Evolutionary conservation across 1,140 invertebrate genomes (phyloP).

Genomic region (Bombus haemorrhoidalis): DNA sequence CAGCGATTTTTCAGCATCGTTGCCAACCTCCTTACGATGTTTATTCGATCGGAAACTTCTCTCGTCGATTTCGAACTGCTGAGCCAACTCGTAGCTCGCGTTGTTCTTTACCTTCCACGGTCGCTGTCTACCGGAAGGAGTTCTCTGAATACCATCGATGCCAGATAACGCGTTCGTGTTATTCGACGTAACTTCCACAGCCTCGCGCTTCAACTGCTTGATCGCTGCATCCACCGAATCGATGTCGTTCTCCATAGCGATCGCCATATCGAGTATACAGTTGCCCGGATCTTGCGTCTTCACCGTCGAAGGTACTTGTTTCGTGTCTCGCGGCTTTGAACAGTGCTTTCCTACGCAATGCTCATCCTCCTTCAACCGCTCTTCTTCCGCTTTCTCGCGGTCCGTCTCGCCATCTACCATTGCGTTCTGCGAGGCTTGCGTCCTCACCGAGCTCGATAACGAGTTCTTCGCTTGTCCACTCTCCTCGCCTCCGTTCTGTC

Average conservation of each 20-base stretch:
- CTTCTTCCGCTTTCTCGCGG: constrained; percentile 9
- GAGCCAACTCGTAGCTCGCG: constrained; percentile 78
- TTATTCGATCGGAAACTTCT: constrained; percentile 35
- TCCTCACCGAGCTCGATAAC: constrained; percentile 62
- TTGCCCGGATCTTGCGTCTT: constrained; percentile 78
- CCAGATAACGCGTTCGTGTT: constrained; percentile 30
- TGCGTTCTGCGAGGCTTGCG: constrained; percentile 62
- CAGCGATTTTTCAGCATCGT: constrained; percentile 5
- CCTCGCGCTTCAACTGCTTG: constrained; percentile 69
- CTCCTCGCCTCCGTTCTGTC: constrained; percentile 58
- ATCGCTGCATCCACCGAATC: constrained; percentile 75
- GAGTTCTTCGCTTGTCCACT: constrained; percentile 59
- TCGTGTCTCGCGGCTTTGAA: constrained; percentile 13
- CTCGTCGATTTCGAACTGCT: constrained; percentile 75
- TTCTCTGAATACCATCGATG: constrained; percentile 57
- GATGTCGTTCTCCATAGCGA: constrained; percentile 77
- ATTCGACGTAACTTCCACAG: constrained; percentile 64
- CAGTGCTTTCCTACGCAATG: constrained; percentile 41
- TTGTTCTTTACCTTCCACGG: constrained; percentile 73
- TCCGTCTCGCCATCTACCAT: constrained; percentile 70
- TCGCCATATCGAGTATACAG: constrained; percentile 72
- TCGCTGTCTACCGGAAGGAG: constrained; percentile 35
- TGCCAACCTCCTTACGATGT: not conserved
- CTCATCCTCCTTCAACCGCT: constrained; percentile 45
- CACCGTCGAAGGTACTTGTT: constrained; percentile 67